phyloP scores from a whole-genome alignment of 2,113 vertebrate species.

The Strix uralensis region DNA sequence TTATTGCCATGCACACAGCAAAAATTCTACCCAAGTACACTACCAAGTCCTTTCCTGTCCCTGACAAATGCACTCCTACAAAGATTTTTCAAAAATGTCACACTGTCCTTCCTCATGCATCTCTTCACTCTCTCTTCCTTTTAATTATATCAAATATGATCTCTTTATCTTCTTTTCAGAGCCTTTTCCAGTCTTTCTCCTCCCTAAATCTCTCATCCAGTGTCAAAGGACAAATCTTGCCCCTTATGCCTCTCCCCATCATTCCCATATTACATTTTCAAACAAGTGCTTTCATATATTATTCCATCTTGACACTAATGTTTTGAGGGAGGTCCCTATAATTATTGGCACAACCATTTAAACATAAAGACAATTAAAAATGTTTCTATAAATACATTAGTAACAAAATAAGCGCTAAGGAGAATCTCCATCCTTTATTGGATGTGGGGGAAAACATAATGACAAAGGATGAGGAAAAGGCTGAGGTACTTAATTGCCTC shows the following conservation, averaged over 20 bases:
- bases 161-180: not conserved
- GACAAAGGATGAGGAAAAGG: too few species aligned
- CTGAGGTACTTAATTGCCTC: too few species aligned
- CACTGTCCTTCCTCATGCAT: not conserved
- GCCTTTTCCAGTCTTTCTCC: not conserved
- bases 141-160: not conserved
- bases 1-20: not conserved
- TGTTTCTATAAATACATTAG: not conserved
- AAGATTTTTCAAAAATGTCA: not conserved
- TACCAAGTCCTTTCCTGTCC: not conserved
- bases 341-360: not conserved
- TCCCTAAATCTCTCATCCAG: not conserved
- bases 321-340: not conserved
- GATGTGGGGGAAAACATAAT: too few species aligned
- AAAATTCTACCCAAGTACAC: not conserved
- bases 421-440: not conserved
- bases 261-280: not conserved
- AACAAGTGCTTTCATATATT: not conserved
- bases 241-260: not conserved
- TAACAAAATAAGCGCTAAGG: not conserved
- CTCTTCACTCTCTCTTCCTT: not conserved
- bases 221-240: not conserved
- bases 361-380: not conserved
- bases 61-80: not conserved
- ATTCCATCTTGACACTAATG: not conserved